Evolutionary conservation across 2,888 invertebrate species (phyloP).

Genomic region (Hydroisotoma schaefferi): DNA sequence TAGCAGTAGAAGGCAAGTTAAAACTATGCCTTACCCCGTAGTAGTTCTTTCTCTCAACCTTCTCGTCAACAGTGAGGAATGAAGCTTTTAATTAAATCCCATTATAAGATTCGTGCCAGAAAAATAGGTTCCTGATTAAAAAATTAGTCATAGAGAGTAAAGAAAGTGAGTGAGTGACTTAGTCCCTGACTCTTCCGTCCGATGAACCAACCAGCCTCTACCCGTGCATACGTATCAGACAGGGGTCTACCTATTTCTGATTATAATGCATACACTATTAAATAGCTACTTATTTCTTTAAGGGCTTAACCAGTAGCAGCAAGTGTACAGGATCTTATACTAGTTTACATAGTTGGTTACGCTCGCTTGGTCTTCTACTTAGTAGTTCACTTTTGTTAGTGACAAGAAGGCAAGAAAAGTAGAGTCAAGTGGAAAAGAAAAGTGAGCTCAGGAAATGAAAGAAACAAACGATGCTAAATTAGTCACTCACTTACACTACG

Average conservation of each 20-base stretch:
- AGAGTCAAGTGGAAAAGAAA: conserved; percentile 36
- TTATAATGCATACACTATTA: neutral
- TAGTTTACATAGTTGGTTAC: too few species aligned
- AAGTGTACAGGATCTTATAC: too few species aligned
- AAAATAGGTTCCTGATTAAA: conserved; percentile 50
- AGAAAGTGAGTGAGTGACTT: neutral
- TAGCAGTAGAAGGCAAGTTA: too few species aligned
- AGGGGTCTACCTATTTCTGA: neutral
- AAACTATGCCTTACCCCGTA: too few species aligned
- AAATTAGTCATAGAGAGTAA: conserved; percentile 48
- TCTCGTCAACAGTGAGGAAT: conserved; percentile 25
- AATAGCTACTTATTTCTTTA: too few species aligned
- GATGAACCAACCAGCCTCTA: too few species aligned
- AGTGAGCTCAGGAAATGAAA: conserved; percentile 48
- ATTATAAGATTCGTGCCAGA: conserved; percentile 49
- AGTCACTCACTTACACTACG: conserved; percentile 46
- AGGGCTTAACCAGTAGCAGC: too few species aligned
- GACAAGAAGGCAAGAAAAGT: too few species aligned
- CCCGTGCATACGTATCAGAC: neutral
- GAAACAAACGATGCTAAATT: conserved; percentile 49
- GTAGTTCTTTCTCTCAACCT: conserved; percentile 16
- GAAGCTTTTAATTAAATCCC: conserved; percentile 49
- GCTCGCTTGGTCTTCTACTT: too few species aligned
- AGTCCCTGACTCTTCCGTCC: neutral
- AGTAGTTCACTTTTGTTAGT: too few species aligned